Evolutionary conservation across 1,140 invertebrate genomes (phyloP), one percentile per base, ranked within the genome.

Genomic region (Drosophila novamexicana): DNA sequence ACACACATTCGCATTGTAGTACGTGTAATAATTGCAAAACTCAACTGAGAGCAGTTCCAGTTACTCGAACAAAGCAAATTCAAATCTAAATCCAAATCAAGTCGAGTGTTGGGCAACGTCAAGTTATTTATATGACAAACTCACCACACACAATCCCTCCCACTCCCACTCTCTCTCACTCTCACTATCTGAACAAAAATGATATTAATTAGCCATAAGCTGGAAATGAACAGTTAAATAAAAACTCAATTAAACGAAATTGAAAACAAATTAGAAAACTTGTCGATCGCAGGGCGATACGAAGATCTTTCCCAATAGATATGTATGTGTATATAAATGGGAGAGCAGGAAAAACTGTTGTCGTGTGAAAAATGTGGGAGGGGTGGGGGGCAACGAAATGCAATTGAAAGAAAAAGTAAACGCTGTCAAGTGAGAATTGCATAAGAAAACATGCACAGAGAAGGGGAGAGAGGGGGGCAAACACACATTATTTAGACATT

Each of bases 241-340:
- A 62, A 58, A 76, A 75, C 61, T 64, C 79, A 82, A 83, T 83
- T 83, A 69, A 84, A 68, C 54, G 70, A 85, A 85, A 85, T 81
- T 81, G 82, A 85, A 58, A 56, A 56, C 14, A 79, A 79, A 83
- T 84, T 84, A 50, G 47, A 80, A 77, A 77, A 79, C 75, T 79
- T 79, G 80, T 84, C 69, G 80, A 79, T 77, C 7, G 16, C 32
- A 22, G 34, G 7, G 42, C 32, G 65, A 81, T 77, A 77, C 62
- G 44, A 69, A 58, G 73, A 73, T 74, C 75, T 40, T 36, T 10
- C 45, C 22, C 45, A 52, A 34, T 14, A 32, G 68, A 74, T 75
- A 39, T 37, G 37, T 29, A 6, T 18, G 32, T 6, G 12, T 34
- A 34, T 7, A 69, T n/a, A 65, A 22, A 49, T 45, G 67, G 47